Base-by-base conservation (phyloP, 2,888 invertebrate genomes). In the Cheilosia urbana region DNA sequence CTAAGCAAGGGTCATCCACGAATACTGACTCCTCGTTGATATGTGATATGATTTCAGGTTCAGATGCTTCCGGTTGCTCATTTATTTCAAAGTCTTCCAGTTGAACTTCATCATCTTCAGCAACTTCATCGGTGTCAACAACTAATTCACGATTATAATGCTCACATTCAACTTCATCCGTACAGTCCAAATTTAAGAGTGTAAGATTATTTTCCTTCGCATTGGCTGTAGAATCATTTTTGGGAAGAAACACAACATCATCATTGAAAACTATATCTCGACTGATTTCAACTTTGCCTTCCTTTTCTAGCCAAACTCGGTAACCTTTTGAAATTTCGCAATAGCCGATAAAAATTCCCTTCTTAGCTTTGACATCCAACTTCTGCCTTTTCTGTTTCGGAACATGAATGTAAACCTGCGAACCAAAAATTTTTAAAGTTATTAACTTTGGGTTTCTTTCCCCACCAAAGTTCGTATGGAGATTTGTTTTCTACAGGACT, bases 401-500 rank as follows among this genome's bases (percentile, higher is more conserved):
- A 47, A 73, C 82, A 71, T 91, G 90, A 11, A 88, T 88, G 87
- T 89, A 89, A 19, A 89, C 89, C 69, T 88, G 60, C 19, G 87
- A 87, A 7, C 92, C 92, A 89, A 93, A 93, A 27, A 89, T 87
- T 51, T n/a, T 88, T 87, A 4, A 87, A 51, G 47, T 49, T 58
- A 62, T n/a, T 15, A 9, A 62, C 53, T 0, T 19, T n/a, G 2
- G 42, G 21, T 19, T 42, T 19, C n/a, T 30, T 62, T 1, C 60
- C 24, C 73, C 73, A 68, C 87, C 85, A 90, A 15, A 89, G 63
- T 66, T 90, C 88, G 81, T 81, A 88, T 27, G 90, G 89, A 47
- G 88, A 87, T 76, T 88, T 89, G 9, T 79, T 49, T 37, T 84
- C 63, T 2, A 87, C 79, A 21, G 80, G 24, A 49, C 87, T 89